Base-by-base conservation (phyloP, 2,888 invertebrate species). In the Zygogramma bicolorata region DNA sequence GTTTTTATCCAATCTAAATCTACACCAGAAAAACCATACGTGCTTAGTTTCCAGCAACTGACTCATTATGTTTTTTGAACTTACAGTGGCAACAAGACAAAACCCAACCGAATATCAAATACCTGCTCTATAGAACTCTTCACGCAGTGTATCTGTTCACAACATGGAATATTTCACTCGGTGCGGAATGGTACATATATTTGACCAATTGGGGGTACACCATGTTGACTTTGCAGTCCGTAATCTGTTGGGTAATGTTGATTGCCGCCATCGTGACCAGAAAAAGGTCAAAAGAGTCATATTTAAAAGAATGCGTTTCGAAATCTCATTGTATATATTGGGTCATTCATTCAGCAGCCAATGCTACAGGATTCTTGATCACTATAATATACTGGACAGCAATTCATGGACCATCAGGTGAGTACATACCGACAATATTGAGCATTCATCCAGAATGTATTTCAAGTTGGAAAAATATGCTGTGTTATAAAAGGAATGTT, bases 371-470 rank as follows among this genome's bases (percentile, higher is more conserved):
- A 1, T 89, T 94, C 76, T 92, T 92, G 66, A 93, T 95, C 76
- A 93, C 94, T 0, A 88, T 92, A 10, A 89, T 93, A 58, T 95
- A 94, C 84, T 95, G 95, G 95, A 86, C 88, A 22, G 85, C 92
- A 60, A 92, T 95, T 6, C 92, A 93, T 40, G 38, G 38, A 4
- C 27, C 40, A n/a, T 25, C 42, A 42, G 27, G 40, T 62, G n/a
- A 18, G 34, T 34, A 20, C 8, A 20, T 4, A 29, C n/a, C 25
- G n/a, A n/a, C n/a, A n/a, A n/a, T n/a, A n/a, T n/a, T n/a, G n/a
- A n/a, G n/a, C n/a, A n/a, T n/a, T n/a, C n/a, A n/a, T n/a, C n/a
- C n/a, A n/a, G n/a, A n/a, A n/a, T n/a, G n/a, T n/a, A n/a, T n/a
- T n/a, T n/a, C n/a, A n/a, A n/a, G n/a, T n/a, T n/a, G n/a, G n/a